Evolutionary conservation across 2,888 invertebrate species (phyloP), one percentile per base, ranked within the genome.

Genomic region (Scaptodrosophila latifasciaeformis): DNA sequence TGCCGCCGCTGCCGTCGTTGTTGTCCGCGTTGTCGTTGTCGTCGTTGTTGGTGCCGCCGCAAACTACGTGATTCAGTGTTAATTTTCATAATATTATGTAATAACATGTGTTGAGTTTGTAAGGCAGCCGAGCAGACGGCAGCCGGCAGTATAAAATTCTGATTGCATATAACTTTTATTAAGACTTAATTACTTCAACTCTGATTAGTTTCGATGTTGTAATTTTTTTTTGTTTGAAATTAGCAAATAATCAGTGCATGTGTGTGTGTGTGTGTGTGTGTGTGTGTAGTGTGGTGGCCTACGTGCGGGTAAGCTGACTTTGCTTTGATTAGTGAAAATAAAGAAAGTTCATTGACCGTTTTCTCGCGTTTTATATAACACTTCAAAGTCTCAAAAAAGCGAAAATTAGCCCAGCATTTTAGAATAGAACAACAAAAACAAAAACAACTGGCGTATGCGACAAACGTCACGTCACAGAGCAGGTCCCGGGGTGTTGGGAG

Each of bases 51-150:
- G 68, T 75, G 77, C 76, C 70, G 77, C 24, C 69, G 62, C 47
- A 59, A 58, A 59, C 40, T 62, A 59, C 61, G 67, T 71, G 74
- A 79, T 79, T 79, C 81, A 76, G 78, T 76, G 75, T 80, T 80
- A 77, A 76, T 76, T 76, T 76, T 80, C 78, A 76, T 76, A 76
- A 80, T 70, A 76, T 76, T 80, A 77, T 76, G 78, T 77, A 76
- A 80, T 57, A 77, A 65, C 72, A 71, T 76, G 79, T 76, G 76
- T 17, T 3, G 12, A 15, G 17, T 44, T 44, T 29, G n/a, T 24
- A 27, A 57, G 54, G 50, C 43, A 50, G 35, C 59, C 52, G 35
- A 9, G 15, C 17, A n/a, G n/a, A n/a, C n/a, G n/a, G n/a, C n/a
- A n/a, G n/a, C n/a, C n/a, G n/a, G n/a, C n/a, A n/a, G n/a, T n/a